Evolutionary conservation across 35 echinoderm and acorn worm genomes (phyloP).

Genomic region (Strongylocentrotus purpuratus): DNA sequence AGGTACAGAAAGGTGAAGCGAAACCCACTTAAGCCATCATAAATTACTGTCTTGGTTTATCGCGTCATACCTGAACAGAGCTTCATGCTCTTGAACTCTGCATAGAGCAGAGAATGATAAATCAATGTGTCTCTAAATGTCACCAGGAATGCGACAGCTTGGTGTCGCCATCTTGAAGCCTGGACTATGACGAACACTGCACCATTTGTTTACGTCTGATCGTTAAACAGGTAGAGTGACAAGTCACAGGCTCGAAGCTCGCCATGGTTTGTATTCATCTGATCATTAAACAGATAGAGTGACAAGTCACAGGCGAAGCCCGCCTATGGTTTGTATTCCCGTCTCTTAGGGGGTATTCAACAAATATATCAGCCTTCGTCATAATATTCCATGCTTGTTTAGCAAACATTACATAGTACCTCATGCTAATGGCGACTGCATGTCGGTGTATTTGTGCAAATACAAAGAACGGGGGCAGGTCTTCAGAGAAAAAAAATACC

Average conservation of each 20-base stretch:
- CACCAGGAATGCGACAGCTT: background rate
- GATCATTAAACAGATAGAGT: background rate
- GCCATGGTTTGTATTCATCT: background rate
- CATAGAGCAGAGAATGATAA: background rate
- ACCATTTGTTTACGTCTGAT: background rate
- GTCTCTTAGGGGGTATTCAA: no score
- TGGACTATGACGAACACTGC: background rate
- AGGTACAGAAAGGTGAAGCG: no score
- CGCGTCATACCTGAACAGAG: no score
- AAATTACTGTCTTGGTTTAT: no score
- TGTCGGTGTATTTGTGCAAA: no score
- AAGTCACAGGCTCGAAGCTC: background rate
- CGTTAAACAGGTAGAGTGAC: background rate
- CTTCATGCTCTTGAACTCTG: background rate
- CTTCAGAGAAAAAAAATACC: no score
- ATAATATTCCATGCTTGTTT: no score
- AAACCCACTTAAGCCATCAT: no score
- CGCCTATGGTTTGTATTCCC: background rate
- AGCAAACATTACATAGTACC: no score
- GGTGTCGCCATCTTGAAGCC: background rate
- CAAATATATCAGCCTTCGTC: no score
- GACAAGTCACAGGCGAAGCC: background rate
- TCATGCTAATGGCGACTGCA: no score
- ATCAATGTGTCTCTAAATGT: slow-evolving; percentile 4
- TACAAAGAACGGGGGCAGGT: no score